Percentiles rank a stretch among this genome's conserved stretches.
These are phyloP conservation scores for Calypte anna DNA, from an alignment of 2,113 vertebrate species.

Conservation along the genomic window DNA sequence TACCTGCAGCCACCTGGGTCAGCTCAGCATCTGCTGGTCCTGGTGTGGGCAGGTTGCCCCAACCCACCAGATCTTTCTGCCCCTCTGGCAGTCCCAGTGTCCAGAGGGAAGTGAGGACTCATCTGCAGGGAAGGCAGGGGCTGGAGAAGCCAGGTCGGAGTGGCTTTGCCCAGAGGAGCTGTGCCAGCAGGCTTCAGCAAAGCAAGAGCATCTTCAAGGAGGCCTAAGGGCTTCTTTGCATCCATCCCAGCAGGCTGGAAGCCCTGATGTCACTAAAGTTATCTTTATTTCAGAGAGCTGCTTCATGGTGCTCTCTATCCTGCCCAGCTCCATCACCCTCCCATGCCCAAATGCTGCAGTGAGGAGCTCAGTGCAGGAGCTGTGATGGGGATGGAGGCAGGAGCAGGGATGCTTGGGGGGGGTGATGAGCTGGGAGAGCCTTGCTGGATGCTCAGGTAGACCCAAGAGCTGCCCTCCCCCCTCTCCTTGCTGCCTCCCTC, in stretches of 20 bases:
- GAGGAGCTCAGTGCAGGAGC: not conserved
- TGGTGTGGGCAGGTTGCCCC: not conserved
- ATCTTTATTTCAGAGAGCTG: not conserved
- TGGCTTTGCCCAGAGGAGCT: not conserved
- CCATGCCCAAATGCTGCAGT: fast-evolving
- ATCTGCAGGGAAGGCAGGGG: not conserved
- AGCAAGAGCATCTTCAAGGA: not conserved
- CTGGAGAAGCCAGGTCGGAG: not conserved
- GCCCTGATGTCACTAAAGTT: not conserved
- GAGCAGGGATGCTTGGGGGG: too few species aligned
- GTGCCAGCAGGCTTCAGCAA: not conserved
- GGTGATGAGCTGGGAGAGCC: not conserved
- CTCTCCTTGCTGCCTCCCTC: not conserved
- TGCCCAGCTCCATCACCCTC: not conserved
- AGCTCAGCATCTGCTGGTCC: not conserved
- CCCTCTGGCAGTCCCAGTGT: fast-evolving
- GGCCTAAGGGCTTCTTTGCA: not conserved
- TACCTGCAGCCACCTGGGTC: not conserved
- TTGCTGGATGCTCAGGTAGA: not conserved
- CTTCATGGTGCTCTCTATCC: not conserved
- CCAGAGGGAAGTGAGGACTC: not conserved
- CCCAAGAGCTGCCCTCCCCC: not conserved
- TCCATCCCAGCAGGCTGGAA: fast-evolving
- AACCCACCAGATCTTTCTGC: not conserved
- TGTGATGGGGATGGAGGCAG: fast-evolving